Base-by-base conservation (phyloP, 2,113 vertebrate species). In the Climacteris rufus region DNA sequence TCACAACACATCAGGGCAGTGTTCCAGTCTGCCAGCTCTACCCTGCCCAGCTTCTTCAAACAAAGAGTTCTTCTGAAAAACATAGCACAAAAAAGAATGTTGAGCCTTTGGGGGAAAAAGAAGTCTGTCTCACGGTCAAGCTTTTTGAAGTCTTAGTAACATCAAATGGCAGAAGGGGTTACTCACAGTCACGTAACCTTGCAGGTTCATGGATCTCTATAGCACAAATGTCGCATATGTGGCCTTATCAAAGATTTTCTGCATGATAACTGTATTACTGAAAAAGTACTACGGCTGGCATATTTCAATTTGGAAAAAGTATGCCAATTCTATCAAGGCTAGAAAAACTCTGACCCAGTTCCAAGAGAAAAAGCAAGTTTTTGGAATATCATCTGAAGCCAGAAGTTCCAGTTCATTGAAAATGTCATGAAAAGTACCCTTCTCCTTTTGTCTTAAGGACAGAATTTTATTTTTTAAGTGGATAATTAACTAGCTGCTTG, bases 1-100 rank as follows among this genome's bases (percentile, higher is more conserved):
- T 97, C 96, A 97, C 93, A 97, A 97, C 94, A 96, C 96, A 97
- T 96, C 96, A 97, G 96, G 93, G 94, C 95, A 97, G 96, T 95
- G 93, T 96, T 97, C 96, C 96, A 97, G 96, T 95, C 95, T 97
- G 96, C 94, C 95, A 95, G 96, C 94, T 96, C 88, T 96, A 96
- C 90, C 94, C 96, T 96, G 94, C 94, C 96, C 96, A 96, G 94
- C 93, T 95, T 95, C 95, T 88, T 96, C 93, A 96, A 94, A 97
- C 96, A 96, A 96, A 91, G 92, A 97, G 87, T 94, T 96, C 85
- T 90, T 90, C 82, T 14, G 28, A 94, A 96, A 97, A 90, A 44
- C 83, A 82, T 87, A 93, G 79, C 87, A 90, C 69, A 95, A 90
- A 86, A 94, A 95, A 94, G 84, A 96, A 91, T 91, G 87, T 94